Percentiles rank a stretch among this genome's conserved stretches.
phyloP scores from a whole-genome alignment of 2,113 vertebrate genomes.

The Tor tambroides region DNA sequence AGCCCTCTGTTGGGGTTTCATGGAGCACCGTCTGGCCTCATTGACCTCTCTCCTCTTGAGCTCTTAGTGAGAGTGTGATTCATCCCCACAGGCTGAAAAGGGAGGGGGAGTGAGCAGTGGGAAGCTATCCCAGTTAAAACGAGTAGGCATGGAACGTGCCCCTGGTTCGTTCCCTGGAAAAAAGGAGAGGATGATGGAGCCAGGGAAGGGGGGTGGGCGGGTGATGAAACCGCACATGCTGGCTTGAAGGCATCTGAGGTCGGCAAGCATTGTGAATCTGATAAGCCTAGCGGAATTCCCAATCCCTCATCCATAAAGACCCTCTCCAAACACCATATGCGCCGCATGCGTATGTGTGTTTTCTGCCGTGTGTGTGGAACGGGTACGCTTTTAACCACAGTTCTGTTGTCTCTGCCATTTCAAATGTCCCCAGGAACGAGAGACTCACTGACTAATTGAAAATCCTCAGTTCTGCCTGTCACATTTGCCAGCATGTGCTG shows the following conservation, averaged over 20 bases:
- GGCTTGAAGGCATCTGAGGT: conserved; percentile 43
- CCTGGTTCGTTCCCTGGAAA: conserved; percentile 49
- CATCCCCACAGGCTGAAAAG: conserved; percentile 48
- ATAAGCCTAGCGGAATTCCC: conserved; percentile 19
- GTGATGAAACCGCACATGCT: conserved; percentile 21
- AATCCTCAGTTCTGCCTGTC: conserved; percentile 33
- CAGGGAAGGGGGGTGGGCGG: not conserved
- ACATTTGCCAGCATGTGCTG: conserved; percentile 29
- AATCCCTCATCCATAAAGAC: conserved; percentile 30
- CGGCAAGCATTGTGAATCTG: not conserved
- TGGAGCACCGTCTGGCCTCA: conserved; percentile 27
- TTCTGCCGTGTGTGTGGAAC: not conserved
- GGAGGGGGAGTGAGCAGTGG: conserved; percentile 18
- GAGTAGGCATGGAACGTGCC: conserved; percentile 42
- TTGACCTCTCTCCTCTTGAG: conserved; percentile 51
- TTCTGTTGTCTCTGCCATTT: conserved; percentile 11
- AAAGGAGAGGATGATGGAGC: not conserved
- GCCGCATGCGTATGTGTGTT: not conserved
- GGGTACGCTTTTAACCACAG: not conserved
- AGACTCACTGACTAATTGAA: conserved; percentile 10
- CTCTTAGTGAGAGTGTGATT: conserved; percentile 58
- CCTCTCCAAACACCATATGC: conserved; percentile 6
- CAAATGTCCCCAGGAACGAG: not conserved
- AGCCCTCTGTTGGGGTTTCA: conserved; percentile 15
- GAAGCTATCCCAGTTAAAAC: conserved; percentile 41